Conservation (phyloP, 2,888 invertebrate species). For the Dusona sp. region DNA sequence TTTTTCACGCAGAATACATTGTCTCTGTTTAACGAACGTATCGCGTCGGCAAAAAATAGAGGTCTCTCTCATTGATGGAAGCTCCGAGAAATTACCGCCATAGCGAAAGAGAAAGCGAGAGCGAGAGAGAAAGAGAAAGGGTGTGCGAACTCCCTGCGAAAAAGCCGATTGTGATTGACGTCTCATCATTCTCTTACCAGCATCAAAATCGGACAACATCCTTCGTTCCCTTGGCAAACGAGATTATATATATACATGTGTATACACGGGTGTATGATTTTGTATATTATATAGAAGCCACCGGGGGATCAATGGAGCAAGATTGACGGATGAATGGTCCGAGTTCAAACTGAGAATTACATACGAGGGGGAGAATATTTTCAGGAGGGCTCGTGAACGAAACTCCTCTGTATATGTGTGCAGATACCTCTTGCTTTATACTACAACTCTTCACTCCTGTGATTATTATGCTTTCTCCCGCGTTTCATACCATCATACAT, state of each 20-base stretch:
- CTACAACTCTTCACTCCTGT: constrained; percentile 39
- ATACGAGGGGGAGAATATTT: constrained; percentile 46
- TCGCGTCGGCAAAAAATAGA: too few species aligned
- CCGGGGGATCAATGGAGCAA: constrained; percentile 68
- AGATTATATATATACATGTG: not conserved
- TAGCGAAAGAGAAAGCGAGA: constrained; percentile 27
- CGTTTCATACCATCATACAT: constrained; percentile 42
- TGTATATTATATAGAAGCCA: constrained; percentile 30
- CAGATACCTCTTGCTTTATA: constrained; percentile 37
- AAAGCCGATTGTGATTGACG: constrained; percentile 71
- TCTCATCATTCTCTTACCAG: constrained; percentile 43
- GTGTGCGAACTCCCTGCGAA: constrained; percentile 49
- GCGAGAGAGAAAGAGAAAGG: constrained; percentile 1
- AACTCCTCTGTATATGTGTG: constrained; percentile 16
- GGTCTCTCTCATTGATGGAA: too few species aligned
- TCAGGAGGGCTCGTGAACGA: constrained; percentile 44
- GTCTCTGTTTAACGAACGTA: not conserved
- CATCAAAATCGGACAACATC: constrained; percentile 48
- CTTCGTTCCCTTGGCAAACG: constrained; percentile 36
- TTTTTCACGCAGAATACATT: not conserved
- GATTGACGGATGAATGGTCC: constrained; percentile 69
- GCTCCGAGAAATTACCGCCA: not conserved
- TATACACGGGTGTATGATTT: constrained; percentile 29
- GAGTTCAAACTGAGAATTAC: constrained; percentile 64
- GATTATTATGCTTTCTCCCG: constrained; percentile 61